phyloP scores from a whole-genome alignment of 2,888 invertebrate species.

The Balanococcus diminutus region DNA sequence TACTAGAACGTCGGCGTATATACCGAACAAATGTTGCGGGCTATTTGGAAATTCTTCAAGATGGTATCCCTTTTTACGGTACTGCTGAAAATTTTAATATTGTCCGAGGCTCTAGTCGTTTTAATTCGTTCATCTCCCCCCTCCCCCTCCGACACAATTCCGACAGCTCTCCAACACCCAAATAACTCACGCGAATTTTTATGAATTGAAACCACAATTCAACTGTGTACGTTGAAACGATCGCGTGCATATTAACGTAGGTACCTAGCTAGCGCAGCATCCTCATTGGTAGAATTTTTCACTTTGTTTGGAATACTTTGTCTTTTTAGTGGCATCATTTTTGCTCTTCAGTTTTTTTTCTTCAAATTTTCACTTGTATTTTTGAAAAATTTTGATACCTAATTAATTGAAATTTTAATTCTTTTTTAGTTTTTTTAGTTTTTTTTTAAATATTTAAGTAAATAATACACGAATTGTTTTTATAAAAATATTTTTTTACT shows the following conservation, averaged over 20 bases:
- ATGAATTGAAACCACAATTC: background rate
- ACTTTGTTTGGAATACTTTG: too few relatives aligned
- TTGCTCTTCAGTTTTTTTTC: too few relatives aligned
- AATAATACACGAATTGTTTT: too few relatives aligned
- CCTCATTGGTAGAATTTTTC: too few relatives aligned
- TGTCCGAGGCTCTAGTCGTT: constrained; percentile 12
- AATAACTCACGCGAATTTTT: background rate
- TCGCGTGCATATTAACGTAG: background rate
- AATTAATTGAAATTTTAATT: too few relatives aligned
- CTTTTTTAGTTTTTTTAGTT: too few relatives aligned
- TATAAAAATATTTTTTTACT: too few relatives aligned
- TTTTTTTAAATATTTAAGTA: too few relatives aligned
- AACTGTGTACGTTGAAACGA: background rate
- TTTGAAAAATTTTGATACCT: too few relatives aligned
- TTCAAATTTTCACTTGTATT: too few relatives aligned
- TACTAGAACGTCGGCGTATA: constrained; percentile 11
- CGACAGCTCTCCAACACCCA: background rate
- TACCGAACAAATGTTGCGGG: constrained; percentile 42
- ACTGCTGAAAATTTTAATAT: constrained; percentile 10
- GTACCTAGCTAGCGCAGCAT: too few relatives aligned
- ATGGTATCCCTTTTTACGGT: constrained; percentile 38
- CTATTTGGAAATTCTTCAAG: constrained; percentile 45
- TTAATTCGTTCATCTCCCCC: background rate
- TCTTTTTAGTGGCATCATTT: too few relatives aligned
- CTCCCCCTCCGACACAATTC: background rate